phyloP scores from a whole-genome alignment of 2,888 invertebrate species.

The Dolomedes plantarius region DNA sequence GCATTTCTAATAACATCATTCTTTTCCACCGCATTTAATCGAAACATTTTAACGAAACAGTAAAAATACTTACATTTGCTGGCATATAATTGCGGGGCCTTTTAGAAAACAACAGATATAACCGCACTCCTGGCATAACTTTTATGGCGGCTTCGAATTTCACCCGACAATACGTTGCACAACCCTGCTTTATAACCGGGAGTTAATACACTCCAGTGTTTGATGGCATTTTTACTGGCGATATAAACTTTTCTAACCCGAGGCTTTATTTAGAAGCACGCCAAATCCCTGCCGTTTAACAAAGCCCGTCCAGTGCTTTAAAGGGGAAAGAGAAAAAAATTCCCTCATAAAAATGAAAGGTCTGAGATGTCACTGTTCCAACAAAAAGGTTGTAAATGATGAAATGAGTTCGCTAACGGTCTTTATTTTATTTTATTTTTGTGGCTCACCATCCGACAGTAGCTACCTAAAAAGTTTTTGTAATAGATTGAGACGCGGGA shows the following conservation, averaged over 20 bases:
- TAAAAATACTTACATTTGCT: conserved; percentile 1
- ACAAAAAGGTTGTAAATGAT: conserved; percentile 62
- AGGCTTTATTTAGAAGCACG: conserved; percentile 57
- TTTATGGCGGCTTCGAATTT: neutral
- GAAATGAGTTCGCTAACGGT: conserved; percentile 53
- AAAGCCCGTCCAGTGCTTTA: conserved; percentile 12
- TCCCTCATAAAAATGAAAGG: conserved; percentile 60
- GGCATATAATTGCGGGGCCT: neutral
- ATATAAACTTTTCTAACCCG: conserved; percentile 44
- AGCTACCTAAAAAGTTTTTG: conserved; percentile 31
- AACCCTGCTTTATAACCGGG: conserved; percentile 60
- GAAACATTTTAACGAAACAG: neutral
- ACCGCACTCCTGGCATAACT: neutral
- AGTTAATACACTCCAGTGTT: conserved; percentile 58
- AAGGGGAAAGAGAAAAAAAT: conserved; percentile 23
- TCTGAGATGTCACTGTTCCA: conserved; percentile 47
- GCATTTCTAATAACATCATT: neutral
- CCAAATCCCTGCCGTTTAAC: conserved; percentile 53
- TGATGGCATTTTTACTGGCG: conserved; percentile 58
- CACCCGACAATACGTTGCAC: neutral
- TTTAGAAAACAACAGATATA: conserved; percentile 1
- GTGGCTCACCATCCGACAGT: neutral
- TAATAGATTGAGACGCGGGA: conserved; percentile 56
- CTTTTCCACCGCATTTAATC: neutral
- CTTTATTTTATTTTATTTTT: conserved; percentile 51